These are phyloP conservation scores for Cheilosia vulpina DNA, from an alignment of 2,888 invertebrate species.

Conservation along the genomic window DNA sequence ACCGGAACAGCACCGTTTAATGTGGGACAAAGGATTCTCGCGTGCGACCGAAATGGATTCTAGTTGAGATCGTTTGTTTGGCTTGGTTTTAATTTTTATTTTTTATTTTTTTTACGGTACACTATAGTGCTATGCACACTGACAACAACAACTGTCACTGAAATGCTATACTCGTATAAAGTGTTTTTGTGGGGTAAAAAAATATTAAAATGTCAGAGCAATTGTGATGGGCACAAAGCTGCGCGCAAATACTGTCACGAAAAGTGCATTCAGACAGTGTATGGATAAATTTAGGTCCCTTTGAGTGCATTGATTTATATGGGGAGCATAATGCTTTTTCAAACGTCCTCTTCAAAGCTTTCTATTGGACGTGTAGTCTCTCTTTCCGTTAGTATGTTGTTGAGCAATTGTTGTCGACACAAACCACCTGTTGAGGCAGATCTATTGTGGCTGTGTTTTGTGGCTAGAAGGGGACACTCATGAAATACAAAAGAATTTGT, in stretches of 20 bases:
- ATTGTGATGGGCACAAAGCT: constrained; percentile 64
- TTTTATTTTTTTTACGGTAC: constrained; percentile 9
- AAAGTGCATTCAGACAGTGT: constrained; percentile 40
- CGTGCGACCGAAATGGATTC: constrained; percentile 64
- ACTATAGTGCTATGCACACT: constrained; percentile 7
- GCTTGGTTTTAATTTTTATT: constrained; percentile 6
- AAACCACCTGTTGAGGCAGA: constrained; percentile 3
- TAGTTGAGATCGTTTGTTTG: constrained; percentile 62
- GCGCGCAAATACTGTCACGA: constrained; percentile 29
- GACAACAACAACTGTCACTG: constrained; percentile 24
- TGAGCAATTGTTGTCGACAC: background rate
- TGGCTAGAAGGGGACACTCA: background rate
- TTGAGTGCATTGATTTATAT: constrained; percentile 30
- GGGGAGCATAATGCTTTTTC: background rate
- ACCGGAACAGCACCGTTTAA: constrained; percentile 72
- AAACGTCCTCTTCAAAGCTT: background rate
- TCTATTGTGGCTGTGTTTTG: background rate
- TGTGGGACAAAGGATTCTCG: constrained; percentile 72
- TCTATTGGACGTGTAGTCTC: background rate
- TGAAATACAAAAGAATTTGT: background rate
- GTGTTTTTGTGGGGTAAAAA: constrained; percentile 23
- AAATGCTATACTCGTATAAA: constrained; percentile 7
- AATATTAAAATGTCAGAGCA: constrained; percentile 59
- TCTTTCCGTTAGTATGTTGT: background rate
- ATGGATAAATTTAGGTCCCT: constrained; percentile 50